Evolutionary conservation across 2,113 vertebrate species (phyloP).

Genomic region (Passerina amoena): DNA sequence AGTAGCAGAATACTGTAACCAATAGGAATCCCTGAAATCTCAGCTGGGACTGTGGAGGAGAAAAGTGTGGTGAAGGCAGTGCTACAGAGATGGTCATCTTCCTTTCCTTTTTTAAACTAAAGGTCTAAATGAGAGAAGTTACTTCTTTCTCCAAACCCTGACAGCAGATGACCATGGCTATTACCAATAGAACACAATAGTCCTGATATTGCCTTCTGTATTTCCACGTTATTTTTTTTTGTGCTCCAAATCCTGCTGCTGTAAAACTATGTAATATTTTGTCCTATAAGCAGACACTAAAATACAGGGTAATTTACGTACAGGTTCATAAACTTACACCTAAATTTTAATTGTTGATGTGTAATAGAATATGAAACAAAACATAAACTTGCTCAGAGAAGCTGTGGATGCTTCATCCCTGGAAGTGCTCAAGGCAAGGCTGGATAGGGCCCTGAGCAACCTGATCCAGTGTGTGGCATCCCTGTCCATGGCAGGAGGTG

Average conservation of each 20-base stretch:
- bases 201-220: background rate
- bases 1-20: background rate
- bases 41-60: background rate
- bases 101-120: background rate
- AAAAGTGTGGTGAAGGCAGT: background rate
- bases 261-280: background rate
- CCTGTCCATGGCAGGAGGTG: background rate
- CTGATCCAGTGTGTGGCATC: rapidly evolving
- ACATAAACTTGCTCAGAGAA: background rate
- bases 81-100: background rate
- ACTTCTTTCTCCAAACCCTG: background rate
- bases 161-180: background rate
- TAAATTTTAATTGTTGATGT: background rate
- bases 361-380: background rate
- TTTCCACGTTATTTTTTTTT: background rate
- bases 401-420: background rate
- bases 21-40: background rate
- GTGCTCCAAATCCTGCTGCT: background rate
- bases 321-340: background rate
- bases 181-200: background rate
- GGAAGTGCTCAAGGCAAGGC: background rate
- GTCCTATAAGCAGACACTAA: background rate
- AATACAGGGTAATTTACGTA: background rate
- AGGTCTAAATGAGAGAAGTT: background rate
- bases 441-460: background rate